Base-by-base conservation (phyloP, 1,140 invertebrate species). In the Aphelenchoides avenae region DNA sequence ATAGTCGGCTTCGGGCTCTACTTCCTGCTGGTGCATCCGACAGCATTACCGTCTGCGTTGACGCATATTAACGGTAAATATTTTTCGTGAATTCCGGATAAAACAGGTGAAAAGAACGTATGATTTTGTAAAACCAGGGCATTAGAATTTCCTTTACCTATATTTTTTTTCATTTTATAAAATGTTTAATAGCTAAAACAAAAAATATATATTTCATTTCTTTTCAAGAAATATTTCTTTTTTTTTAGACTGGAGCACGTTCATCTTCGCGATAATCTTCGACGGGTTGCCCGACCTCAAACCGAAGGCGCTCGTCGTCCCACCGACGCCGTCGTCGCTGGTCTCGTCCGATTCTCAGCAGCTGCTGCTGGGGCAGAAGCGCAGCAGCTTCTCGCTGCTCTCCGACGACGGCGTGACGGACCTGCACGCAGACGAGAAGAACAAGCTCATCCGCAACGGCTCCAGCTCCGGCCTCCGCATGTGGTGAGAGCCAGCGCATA, bases 371-470 rank as follows among this genome's bases (percentile, higher is more conserved):
- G 24, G 61, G 0, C 22, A 43, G 5, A 37, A 31, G 30, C 60
- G 66, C n/a, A 27, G 43, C 7, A 68, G 70, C 11, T 65, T 59
- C 13, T 54, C 55, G 27, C 33, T 73, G 1, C 50, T 75, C 5
- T 65, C 67, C n/a, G 57, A 74, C 20, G 69, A 71, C 30, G 24
- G 50, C 26, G 65, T 74, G 11, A 65, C 71, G 15, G 71, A 74
- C 53, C 56, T 74, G 15, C 71, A 74, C 30, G 73, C 71, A 20
- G 71, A 74, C 46, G 71, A 74, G 47, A 74, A 74, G 50, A 74
- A 74, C 46, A 71, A 50, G 33, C 47, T 64, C 22, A 71, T 67
- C 24, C 55, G 63, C 22, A 53, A 58, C 27, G 42, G 47, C 31
- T 68, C 63, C 24, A 37, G 39, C 15, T 46, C 41, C 18, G 63